Percentiles rank a stretch among this genome's conserved stretches.
These are phyloP conservation scores for Cranoglanis bouderius DNA, from an alignment of 2,113 vertebrate genomes.

Conservation along the genomic window DNA sequence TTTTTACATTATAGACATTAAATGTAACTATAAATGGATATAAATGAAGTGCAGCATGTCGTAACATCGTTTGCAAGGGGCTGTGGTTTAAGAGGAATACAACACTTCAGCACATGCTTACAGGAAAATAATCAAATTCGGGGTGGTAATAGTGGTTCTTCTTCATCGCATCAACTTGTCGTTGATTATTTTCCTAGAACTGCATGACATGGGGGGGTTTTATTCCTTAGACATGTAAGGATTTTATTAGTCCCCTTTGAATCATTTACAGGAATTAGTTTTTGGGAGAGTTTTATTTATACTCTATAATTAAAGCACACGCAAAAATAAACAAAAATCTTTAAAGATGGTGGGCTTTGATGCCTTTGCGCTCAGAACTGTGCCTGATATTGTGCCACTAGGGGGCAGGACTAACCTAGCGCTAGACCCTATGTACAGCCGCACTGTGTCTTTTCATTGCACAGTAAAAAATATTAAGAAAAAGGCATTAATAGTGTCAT, in stretches of 20 bases:
- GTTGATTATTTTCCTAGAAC: background rate
- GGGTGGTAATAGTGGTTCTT: background rate
- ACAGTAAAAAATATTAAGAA: background rate
- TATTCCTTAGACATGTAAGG: background rate
- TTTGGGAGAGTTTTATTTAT: background rate
- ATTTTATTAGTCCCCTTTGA: background rate
- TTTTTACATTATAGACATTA: no score
- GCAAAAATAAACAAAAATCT: background rate
- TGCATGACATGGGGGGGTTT: background rate
- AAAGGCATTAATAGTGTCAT: background rate
- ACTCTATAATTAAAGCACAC: background rate
- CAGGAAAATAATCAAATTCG: no score
- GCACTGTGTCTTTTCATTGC: background rate
- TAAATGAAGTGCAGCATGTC: no score
- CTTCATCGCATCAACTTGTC: background rate
- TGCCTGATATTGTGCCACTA: slow-evolving; percentile 37
- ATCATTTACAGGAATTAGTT: background rate
- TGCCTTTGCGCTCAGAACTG: background rate
- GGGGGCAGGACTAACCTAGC: slow-evolving; percentile 36
- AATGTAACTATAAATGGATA: no score
- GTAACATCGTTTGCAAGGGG: no score
- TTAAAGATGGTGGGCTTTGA: background rate
- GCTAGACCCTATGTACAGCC: background rate
- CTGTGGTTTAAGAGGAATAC: background rate
- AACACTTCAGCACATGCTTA: no score